Evolutionary conservation across 1,140 invertebrate genomes (phyloP), one percentile per base, ranked within the genome.

Genomic region (Drosophila ohnishii): DNA sequence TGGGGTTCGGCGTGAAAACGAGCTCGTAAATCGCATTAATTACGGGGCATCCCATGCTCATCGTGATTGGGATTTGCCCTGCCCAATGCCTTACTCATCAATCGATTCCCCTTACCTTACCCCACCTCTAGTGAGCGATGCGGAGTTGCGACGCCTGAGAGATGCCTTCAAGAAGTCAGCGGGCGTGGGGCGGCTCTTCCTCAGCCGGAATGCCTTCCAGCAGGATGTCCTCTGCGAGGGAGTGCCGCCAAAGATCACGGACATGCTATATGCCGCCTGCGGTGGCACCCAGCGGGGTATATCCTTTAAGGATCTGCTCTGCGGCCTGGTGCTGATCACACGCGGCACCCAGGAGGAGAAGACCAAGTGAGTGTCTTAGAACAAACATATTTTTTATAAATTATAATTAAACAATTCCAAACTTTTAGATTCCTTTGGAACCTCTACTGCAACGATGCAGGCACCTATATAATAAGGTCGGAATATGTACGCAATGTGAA

Each of bases 111-210:
- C 47, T 3, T 48, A 5, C 16, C 64, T 61, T 48, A 4, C 62
- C n/a, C 60, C 7, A 4, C 16, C 16, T 44, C 6, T 35, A 97
- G 97, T 97, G 75, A 94, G 94, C 77, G 96, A 97, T 86, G 93
- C 93, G 69, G 97, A 98, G 92, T 92, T 96, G 70, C 95, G 95
- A 89, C 93, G 96, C 63, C 93, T 97, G 40, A 95, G 95, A 85
- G 96, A 97, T 92, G 96, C 96, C 34, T 97, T 97, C 91, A 96
- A 96, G 90, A 94, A 96, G 83, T 94, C 95, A 71, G 95, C 96
- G 25, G 95, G 95, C 58, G 92, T 95, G 32, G 95, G 94, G 83
- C 95, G 95, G 35, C 93, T 93, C 62, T 92, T 93, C 70, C 94
- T 97, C 88, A 95, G 95, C 60, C 94, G 95, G 73, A 94, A 94